Evolutionary conservation across 1,140 invertebrate genomes (phyloP).

Genomic region (Philaenus spumarius): DNA sequence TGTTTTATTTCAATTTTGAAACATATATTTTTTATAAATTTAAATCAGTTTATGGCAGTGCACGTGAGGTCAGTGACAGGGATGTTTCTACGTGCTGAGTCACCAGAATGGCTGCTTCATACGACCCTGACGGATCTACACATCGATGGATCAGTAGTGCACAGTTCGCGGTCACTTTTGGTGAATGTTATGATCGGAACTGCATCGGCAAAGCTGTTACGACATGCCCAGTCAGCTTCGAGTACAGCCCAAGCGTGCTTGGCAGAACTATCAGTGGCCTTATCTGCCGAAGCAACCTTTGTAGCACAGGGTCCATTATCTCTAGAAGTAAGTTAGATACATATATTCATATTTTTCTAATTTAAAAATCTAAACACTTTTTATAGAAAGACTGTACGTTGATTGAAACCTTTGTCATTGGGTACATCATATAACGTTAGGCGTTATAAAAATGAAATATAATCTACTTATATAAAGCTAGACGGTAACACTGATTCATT

Average conservation of each 20-base stretch:
- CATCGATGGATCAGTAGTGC: constrained; percentile 67
- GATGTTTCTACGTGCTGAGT: constrained; percentile 54
- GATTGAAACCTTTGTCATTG: too few relatives aligned
- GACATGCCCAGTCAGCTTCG: constrained; percentile 38
- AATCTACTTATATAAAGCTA: too few relatives aligned
- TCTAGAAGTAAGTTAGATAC: constrained; percentile 64
- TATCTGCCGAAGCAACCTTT: constrained; percentile 65
- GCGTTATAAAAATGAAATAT: too few relatives aligned
- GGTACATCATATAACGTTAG: too few relatives aligned
- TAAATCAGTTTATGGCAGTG: constrained; percentile 70
- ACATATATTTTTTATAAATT: not conserved
- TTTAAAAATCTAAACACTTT: too few relatives aligned
- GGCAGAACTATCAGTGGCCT: constrained; percentile 60
- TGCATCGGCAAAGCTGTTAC: constrained; percentile 39
- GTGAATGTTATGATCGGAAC: constrained; percentile 42
- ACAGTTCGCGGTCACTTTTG: constrained; percentile 61
- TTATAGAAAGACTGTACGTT: too few relatives aligned
- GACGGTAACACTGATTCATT: too few relatives aligned
- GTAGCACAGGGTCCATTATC: constrained; percentile 67
- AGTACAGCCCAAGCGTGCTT: constrained; percentile 48
- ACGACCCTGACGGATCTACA: constrained; percentile 66
- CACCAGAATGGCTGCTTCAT: constrained; percentile 66
- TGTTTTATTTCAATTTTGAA: too few relatives aligned
- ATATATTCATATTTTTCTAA: too few relatives aligned
- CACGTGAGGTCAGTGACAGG: constrained; percentile 76